Percentiles rank a stretch among this genome's conserved stretches.
Evolutionary conservation across 2,113 vertebrate species (phyloP).

Genomic region (Petrocephalus microphthalmus): DNA sequence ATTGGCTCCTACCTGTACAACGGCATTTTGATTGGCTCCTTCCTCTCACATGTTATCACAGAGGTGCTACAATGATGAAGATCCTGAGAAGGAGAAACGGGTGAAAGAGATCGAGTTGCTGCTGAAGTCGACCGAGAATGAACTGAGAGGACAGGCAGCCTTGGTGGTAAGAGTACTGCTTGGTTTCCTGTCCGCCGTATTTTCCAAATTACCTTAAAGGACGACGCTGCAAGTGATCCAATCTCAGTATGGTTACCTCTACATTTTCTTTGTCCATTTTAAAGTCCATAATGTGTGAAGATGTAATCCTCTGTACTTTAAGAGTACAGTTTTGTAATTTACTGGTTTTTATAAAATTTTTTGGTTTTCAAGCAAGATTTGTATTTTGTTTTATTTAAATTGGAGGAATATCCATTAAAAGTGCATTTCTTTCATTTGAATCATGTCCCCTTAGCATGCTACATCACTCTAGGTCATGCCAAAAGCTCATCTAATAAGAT

Average conservation of each 20-base stretch:
- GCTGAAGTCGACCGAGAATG: conserved; percentile 98
- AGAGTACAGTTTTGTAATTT: background rate
- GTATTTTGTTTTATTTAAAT: background rate
- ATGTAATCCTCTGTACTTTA: background rate
- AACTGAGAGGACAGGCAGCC: conserved; percentile 86
- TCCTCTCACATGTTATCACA: conserved; percentile 58
- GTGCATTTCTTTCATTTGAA: background rate
- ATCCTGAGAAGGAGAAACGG: conserved; percentile 97
- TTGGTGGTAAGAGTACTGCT: conserved; percentile 72
- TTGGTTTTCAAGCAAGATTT: background rate
- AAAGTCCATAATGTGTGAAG: background rate
- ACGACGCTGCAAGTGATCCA: background rate
- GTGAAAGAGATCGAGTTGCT: conserved; percentile 98
- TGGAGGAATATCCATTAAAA: background rate
- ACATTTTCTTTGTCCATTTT: background rate
- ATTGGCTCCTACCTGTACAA: background rate
- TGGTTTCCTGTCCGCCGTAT: background rate
- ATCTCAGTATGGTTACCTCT: no score
- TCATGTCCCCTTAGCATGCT: background rate
- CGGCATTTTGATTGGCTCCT: conserved; percentile 45
- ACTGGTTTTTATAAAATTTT: background rate
- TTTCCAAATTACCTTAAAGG: background rate
- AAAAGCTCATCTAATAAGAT: background rate
- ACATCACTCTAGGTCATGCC: background rate
- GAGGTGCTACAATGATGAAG: conserved; percentile 98